Percentiles rank a stretch among this genome's conserved stretches.
Evolutionary conservation across 2,797 vertebrate genomes (phyloP).

Genomic region (Poliocrania exsul): DNA sequence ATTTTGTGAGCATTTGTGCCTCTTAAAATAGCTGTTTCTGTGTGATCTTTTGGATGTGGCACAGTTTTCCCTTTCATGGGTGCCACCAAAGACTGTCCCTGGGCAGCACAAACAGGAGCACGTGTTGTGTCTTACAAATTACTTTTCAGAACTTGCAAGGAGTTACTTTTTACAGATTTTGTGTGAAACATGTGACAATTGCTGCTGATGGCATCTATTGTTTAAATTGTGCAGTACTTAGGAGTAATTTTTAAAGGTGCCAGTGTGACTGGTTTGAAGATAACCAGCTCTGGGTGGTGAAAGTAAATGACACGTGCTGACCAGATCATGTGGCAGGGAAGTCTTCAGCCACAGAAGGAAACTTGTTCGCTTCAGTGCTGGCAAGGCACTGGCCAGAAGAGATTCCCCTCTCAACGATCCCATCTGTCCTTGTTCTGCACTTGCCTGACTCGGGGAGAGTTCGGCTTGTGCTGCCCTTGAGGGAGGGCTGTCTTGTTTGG

Average conservation of each 20-base stretch:
- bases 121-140: neutral
- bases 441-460: rapidly evolving
- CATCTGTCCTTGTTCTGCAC: rapidly evolving
- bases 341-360: neutral
- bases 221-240: neutral
- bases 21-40: neutral
- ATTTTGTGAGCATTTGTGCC: neutral
- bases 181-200: neutral
- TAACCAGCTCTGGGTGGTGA: neutral
- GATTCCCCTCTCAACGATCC: rapidly evolving
- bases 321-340: neutral
- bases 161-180: neutral
- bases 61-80: neutral
- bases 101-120: neutral
- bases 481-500: neutral
- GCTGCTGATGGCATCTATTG: neutral
- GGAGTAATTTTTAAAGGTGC: neutral
- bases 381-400: neutral
- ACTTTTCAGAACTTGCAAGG: neutral
- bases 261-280: neutral
- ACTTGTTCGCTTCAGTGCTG: rapidly evolving
- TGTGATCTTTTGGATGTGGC: neutral
- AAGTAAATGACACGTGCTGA: neutral
- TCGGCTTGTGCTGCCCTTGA: neutral
- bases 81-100: neutral